Percentiles rank a stretch among this genome's conserved stretches.
These are phyloP conservation scores for Melipona bicolor DNA, from an alignment of 2,888 invertebrate species.

Conservation along the genomic window DNA sequence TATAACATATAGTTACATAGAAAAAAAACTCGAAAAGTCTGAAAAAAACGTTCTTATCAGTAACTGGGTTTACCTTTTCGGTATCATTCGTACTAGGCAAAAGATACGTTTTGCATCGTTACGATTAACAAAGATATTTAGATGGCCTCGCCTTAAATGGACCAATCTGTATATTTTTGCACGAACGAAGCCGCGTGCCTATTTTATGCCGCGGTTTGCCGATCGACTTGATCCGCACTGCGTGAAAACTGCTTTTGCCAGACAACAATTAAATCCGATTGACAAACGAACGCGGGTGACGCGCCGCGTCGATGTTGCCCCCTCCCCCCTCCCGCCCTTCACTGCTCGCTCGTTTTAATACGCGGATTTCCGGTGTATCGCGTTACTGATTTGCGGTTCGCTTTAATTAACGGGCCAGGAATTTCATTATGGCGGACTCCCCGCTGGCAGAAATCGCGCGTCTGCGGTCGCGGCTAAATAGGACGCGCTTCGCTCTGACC, in stretches of 20 bases:
- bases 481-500: constrained; percentile 39
- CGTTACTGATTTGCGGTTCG: constrained; percentile 66
- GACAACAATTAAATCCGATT: constrained; percentile 66
- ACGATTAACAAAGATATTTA: too few species aligned
- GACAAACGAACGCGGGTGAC: constrained; percentile 57
- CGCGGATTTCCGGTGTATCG: constrained; percentile 57
- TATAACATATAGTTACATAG: too few species aligned
- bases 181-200: not conserved
- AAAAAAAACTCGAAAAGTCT: too few species aligned
- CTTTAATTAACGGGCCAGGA: constrained; percentile 69
- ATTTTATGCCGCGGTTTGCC: constrained; percentile 19
- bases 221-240: constrained; percentile 54
- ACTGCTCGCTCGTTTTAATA: constrained; percentile 15
- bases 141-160: too few species aligned
- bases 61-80: too few species aligned
- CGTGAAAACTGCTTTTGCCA: constrained; percentile 47
- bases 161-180: too few species aligned
- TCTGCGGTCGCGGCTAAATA: constrained; percentile 48
- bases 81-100: too few species aligned
- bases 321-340: not conserved
- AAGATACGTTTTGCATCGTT: too few species aligned
- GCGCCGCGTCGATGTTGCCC: constrained; percentile 22
- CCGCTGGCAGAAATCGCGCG: constrained; percentile 43
- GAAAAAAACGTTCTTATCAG: too few species aligned
- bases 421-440: constrained; percentile 64